Conservation (phyloP, 2,797 vertebrate species). For the Tenualosa thibaudeaui region DNA sequence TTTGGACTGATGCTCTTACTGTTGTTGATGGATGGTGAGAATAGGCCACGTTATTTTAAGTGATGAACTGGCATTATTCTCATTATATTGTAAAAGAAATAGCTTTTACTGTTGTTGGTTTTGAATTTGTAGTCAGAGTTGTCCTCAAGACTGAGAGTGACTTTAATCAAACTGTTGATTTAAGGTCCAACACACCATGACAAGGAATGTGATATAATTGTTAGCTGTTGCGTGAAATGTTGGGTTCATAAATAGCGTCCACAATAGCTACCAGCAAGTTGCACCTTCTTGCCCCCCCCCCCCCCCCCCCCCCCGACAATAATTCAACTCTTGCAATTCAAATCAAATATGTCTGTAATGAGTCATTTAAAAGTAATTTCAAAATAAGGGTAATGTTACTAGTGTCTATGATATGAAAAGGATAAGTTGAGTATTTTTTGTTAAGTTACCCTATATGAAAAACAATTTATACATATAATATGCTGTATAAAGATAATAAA, state of each 20-base stretch:
- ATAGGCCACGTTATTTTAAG: background rate
- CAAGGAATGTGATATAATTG: slow-evolving; percentile 11
- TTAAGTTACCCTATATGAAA: slow-evolving; percentile 64
- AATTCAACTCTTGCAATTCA: slow-evolving; percentile 11
- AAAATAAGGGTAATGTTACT: slow-evolving; percentile 58
- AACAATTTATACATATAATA: slow-evolving; percentile 78
- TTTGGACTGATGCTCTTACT: slow-evolving; percentile 87
- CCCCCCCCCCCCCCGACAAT: background rate
- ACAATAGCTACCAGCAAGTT: slow-evolving; percentile 9
- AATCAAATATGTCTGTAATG: slow-evolving; percentile 29
- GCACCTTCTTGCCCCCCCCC: background rate
- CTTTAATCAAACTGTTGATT: slow-evolving; percentile 20
- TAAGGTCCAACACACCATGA: slow-evolving; percentile 10
- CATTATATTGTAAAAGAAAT: slow-evolving; percentile 6
- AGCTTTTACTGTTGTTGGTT: slow-evolving; percentile 22
- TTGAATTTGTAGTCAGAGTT: background rate
- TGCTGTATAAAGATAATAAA: slow-evolving; percentile 78
- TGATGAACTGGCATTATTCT: slow-evolving; percentile 12
- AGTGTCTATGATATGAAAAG: slow-evolving; percentile 67
- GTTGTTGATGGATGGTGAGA: slow-evolving; percentile 62
- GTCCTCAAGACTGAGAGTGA: slow-evolving; percentile 1
- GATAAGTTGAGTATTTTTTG: slow-evolving; percentile 68
- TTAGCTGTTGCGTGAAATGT: slow-evolving; percentile 19
- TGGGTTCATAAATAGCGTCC: background rate
- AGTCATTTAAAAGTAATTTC: slow-evolving; percentile 40